phyloP scores from a whole-genome alignment of 1,140 invertebrate genomes.

The Cheumatopsyche charites region DNA sequence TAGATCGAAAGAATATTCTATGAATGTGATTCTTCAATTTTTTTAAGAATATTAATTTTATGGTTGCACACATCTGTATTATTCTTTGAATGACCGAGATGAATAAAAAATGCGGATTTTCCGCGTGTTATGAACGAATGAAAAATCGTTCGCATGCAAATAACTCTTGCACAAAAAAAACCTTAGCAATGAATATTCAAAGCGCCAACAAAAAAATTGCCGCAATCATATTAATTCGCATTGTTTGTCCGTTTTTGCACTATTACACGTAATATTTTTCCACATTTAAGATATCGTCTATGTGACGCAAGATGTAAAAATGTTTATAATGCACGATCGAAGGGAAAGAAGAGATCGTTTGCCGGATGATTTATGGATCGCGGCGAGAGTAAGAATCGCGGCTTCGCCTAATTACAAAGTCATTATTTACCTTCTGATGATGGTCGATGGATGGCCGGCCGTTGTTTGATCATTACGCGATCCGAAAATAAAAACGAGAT shows the following conservation, averaged over 20 bases:
- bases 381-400: slow-evolving; percentile 7
- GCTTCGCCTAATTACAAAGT: slow-evolving; percentile 20
- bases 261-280: neutral
- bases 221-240: neutral
- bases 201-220: neutral
- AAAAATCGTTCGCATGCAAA: slow-evolving; percentile 1
- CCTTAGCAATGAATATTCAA: slow-evolving; percentile 5
- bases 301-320: slow-evolving; percentile 6
- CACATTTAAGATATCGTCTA: neutral
- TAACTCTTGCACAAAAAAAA: neutral
- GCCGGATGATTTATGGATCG: slow-evolving; percentile 22
- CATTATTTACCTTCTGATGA: slow-evolving; percentile 16
- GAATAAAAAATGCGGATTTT: too few relatives aligned
- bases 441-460: neutral
- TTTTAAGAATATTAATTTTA: too few relatives aligned
- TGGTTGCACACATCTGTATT: too few relatives aligned
- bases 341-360: slow-evolving; percentile 16
- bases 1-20: too few relatives aligned
- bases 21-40: too few relatives aligned
- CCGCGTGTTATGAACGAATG: too few relatives aligned
- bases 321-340: neutral
- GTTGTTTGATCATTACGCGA: neutral
- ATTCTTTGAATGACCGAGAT: too few relatives aligned
- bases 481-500: neutral
- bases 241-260: neutral